Conservation (phyloP, 2,113 vertebrate species). For the Microtus richardsoni region DNA sequence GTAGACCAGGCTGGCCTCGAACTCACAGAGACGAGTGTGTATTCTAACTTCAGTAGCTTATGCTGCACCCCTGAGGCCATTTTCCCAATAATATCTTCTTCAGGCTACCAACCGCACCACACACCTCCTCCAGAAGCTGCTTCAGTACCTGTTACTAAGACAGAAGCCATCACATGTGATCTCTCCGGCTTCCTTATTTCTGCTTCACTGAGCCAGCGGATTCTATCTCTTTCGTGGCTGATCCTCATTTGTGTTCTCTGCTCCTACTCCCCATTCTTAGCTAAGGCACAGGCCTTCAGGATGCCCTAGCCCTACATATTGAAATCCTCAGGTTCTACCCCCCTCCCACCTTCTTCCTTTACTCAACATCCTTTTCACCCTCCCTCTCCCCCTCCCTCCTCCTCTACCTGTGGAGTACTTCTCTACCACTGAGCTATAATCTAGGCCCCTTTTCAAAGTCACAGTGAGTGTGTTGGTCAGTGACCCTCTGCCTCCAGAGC, state of each 20-base stretch:
- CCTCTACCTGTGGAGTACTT: neutral
- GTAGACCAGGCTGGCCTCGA: too few relatives aligned
- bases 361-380: neutral
- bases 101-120: neutral
- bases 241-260: neutral
- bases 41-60: too few relatives aligned
- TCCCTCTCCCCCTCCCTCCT: rapidly evolving
- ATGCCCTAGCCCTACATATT: neutral
- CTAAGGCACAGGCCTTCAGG: neutral
- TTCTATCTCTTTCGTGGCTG: neutral
- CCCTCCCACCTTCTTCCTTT: rapidly evolving
- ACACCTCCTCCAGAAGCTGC: neutral
- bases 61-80: neutral
- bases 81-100: neutral
- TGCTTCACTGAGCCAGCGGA: neutral
- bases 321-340: neutral
- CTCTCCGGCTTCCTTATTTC: neutral
- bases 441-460: neutral
- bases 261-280: neutral
- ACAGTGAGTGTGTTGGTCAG: neutral
- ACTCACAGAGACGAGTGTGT: too few relatives aligned
- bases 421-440: neutral
- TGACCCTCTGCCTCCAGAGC: neutral
- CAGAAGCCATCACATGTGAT: neutral
- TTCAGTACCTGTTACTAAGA: neutral